Evolutionary conservation across 2,888 invertebrate species (phyloP).

Genomic region (Chloromyia formosa): DNA sequence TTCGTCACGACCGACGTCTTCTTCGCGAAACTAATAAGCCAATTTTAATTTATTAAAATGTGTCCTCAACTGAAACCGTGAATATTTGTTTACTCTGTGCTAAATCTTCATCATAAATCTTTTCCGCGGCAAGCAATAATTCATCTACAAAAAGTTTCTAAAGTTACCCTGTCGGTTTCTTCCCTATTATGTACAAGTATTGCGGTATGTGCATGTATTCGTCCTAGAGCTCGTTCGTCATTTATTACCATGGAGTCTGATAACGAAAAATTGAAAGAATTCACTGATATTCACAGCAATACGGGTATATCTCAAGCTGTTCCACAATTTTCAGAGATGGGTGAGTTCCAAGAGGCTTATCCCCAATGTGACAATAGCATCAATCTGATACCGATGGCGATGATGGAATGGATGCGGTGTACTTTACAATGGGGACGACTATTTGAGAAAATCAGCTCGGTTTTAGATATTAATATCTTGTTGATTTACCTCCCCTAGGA

Average conservation of each 20-base stretch:
- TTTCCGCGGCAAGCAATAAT: constrained; percentile 36
- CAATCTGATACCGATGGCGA: constrained; percentile 22
- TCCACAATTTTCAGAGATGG: neutral
- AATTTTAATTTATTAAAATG: constrained; percentile 43
- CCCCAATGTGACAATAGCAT: constrained; percentile 31
- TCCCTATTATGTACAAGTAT: neutral
- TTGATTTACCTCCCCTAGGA: neutral
- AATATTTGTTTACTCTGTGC: constrained; percentile 35
- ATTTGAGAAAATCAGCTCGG: constrained; percentile 35
- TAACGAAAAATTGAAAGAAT: constrained; percentile 40
- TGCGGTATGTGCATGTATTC: neutral
- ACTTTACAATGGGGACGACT: constrained; percentile 9
- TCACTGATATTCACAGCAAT: neutral
- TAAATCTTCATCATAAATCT: constrained; percentile 33
- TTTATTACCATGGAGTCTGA: constrained; percentile 6
- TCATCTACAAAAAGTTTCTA: constrained; percentile 36
- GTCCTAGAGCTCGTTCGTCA: neutral
- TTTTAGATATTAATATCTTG: constrained; percentile 38
- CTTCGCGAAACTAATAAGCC: constrained; percentile 23
- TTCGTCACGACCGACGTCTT: neutral
- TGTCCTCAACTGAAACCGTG: constrained; percentile 27
- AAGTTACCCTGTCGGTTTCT: constrained; percentile 26
- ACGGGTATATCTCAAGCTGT: constrained; percentile 8
- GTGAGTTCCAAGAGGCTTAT: neutral
- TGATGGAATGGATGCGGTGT: neutral